These are phyloP conservation scores for Lamprotornis superbus DNA, from an alignment of 2,113 vertebrate genomes.

Conservation along the genomic window DNA sequence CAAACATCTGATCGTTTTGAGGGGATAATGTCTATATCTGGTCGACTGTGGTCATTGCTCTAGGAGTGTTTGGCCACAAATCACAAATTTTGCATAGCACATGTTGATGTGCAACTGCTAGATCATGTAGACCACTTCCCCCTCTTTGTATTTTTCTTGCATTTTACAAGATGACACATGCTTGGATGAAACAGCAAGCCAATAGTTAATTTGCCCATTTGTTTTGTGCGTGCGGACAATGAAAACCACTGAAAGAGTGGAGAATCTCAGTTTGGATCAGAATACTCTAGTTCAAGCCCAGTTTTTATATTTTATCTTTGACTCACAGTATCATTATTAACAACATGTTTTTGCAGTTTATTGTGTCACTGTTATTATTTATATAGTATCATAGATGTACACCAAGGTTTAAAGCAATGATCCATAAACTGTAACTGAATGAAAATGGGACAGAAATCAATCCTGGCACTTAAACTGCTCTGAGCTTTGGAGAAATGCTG, in stretches of 20 bases:
- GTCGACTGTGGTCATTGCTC: background rate
- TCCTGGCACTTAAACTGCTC: background rate
- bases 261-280: background rate
- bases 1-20: background rate
- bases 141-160: background rate
- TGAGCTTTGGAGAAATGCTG: background rate
- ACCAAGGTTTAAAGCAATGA: background rate
- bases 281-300: background rate
- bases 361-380: background rate
- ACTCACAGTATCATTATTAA: background rate
- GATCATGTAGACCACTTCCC: background rate
- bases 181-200: background rate
- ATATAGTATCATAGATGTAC: background rate
- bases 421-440: background rate
- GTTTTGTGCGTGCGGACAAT: background rate
- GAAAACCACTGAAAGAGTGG: background rate
- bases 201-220: background rate
- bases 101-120: background rate
- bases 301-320: conserved; percentile 34
- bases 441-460: background rate
- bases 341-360: background rate
- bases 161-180: background rate
- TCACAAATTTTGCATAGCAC: background rate
- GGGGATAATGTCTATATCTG: background rate
- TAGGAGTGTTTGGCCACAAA: background rate